phyloP scores from a whole-genome alignment of 2,888 invertebrate genomes.

The Philonicus albiceps region DNA sequence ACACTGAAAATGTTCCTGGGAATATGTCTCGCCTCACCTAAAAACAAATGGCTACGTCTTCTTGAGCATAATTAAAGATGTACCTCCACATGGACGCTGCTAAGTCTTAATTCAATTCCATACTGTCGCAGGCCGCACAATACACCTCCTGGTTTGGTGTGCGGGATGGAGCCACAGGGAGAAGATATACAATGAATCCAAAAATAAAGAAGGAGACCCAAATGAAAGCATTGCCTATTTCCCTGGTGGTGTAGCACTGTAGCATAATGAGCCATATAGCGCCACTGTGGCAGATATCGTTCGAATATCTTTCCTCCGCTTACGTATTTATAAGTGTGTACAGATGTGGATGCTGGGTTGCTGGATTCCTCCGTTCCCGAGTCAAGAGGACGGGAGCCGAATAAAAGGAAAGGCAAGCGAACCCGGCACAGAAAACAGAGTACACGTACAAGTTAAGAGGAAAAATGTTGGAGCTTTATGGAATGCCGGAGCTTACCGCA shows the following conservation, averaged over 20 bases:
- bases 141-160: not conserved
- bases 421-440: not conserved
- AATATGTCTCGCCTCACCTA: constrained; percentile 22
- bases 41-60: constrained; percentile 21
- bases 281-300: constrained; percentile 6
- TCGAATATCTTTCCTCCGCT: constrained; percentile 23
- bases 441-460: constrained; percentile 28
- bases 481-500: constrained; percentile 26
- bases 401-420: constrained; percentile 18
- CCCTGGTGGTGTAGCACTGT: constrained; percentile 3
- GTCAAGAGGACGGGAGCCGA: constrained; percentile 12
- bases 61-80: constrained; percentile 27
- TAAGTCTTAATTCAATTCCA: constrained; percentile 18
- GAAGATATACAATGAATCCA: constrained; percentile 17
- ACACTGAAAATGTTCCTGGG: constrained; percentile 25
- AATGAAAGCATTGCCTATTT: constrained; percentile 40
- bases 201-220: constrained; percentile 32
- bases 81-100: not conserved
- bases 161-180: not conserved
- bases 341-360: not conserved
- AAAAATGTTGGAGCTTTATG: constrained; percentile 38
- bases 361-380: not conserved
- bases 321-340: constrained; percentile 21
- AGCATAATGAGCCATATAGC: constrained; percentile 37
- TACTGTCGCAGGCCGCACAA: not conserved